A percentile compares a stretch with the other conserved stretches of the same genome.
Evolutionary conservation across 2,113 vertebrate species (phyloP).

Genomic region (Cryptotis parvus): DNA sequence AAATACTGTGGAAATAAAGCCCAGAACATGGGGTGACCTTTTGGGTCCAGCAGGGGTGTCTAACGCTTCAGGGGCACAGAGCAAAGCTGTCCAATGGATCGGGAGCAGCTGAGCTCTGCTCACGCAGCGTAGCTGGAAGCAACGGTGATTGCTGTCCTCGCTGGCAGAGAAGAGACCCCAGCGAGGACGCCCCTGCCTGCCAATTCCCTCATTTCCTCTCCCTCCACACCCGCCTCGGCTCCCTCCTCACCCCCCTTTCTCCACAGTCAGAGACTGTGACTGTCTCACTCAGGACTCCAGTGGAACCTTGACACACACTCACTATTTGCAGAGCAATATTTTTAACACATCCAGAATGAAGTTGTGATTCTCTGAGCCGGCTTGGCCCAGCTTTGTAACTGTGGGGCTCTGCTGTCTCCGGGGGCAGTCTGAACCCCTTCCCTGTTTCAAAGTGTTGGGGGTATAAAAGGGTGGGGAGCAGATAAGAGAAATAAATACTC

Average conservation of each 20-base stretch:
- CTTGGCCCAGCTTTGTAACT: not conserved
- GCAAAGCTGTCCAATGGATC: accelerated
- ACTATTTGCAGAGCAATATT: constrained; percentile 34
- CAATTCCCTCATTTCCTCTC: not conserved
- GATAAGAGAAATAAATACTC: too few relatives aligned
- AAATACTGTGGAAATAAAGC: not conserved
- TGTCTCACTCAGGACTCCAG: not conserved
- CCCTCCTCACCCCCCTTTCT: not conserved
- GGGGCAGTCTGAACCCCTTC: not conserved
- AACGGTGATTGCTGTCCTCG: not conserved
- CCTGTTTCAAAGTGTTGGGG: not conserved
- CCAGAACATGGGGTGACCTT: too few relatives aligned
- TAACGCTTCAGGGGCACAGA: not conserved
- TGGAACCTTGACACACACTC: not conserved
- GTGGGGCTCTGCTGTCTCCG: not conserved
- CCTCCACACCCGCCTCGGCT: not conserved
- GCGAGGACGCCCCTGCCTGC: accelerated
- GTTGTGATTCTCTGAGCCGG: not conserved
- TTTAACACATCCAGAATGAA: not conserved
- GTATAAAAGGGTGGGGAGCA: too few relatives aligned
- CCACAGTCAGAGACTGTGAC: not conserved
- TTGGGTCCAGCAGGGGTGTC: accelerated
- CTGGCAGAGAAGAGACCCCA: not conserved
- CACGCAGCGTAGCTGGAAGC: not conserved
- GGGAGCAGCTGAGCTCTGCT: not conserved